These are phyloP conservation scores for Eulithis testata DNA, from an alignment of 2,888 invertebrate species.

Conservation along the genomic window DNA sequence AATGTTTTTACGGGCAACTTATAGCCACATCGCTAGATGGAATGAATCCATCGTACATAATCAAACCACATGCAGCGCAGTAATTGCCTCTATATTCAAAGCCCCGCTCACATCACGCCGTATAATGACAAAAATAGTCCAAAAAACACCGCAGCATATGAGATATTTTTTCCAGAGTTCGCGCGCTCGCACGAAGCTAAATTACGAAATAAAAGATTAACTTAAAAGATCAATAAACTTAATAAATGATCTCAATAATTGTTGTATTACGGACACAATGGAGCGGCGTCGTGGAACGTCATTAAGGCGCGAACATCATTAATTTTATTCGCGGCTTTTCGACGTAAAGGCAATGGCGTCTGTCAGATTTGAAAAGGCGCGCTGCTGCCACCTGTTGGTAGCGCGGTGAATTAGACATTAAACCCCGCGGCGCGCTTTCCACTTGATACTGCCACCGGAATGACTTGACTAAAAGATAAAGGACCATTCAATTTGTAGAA, in stretches of 20 bases:
- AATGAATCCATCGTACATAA: conserved; percentile 79
- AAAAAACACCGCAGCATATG: conserved; percentile 82
- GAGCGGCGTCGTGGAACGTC: conserved; percentile 83
- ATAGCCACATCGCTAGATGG: conserved; percentile 75
- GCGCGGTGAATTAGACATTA: conserved; percentile 80
- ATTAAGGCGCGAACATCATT: conserved; percentile 84
- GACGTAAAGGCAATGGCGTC: conserved; percentile 83
- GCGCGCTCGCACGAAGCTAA: conserved; percentile 81
- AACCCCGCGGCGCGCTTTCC: conserved; percentile 75
- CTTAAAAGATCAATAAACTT: conserved; percentile 85
- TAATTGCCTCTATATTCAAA: conserved; percentile 84
- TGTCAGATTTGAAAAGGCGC: conserved; percentile 82
- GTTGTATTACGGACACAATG: conserved; percentile 85
- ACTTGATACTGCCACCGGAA: conserved; percentile 81
- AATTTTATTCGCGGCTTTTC: conserved; percentile 84
- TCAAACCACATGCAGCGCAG: conserved; percentile 83
- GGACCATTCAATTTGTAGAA: conserved; percentile 53
- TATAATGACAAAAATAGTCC: conserved; percentile 85
- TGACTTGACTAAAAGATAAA: conserved; percentile 67
- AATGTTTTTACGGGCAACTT: conserved; percentile 76
- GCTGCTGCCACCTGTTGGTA: conserved; percentile 84
- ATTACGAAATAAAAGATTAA: conserved; percentile 85
- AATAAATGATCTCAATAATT: conserved; percentile 85
- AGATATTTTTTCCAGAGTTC: conserved; percentile 82
- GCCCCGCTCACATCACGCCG: conserved; percentile 83